phyloP scores from a whole-genome alignment of 2,888 invertebrate genomes.

The Sphaerophoria taeniata region DNA sequence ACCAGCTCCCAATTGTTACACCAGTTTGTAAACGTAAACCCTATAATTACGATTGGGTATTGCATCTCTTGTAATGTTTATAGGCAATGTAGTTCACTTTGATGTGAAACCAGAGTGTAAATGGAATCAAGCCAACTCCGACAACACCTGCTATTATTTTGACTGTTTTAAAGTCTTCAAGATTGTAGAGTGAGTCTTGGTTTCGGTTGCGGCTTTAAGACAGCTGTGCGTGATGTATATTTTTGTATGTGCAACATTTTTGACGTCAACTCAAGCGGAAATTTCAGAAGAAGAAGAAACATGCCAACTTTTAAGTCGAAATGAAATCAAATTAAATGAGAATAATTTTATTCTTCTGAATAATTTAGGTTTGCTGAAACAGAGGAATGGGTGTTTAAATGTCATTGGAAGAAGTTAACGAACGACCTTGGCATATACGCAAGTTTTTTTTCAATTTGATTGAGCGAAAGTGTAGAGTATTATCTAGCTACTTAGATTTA shows the following conservation, averaged over 20 bases:
- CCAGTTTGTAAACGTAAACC: conserved; percentile 2
- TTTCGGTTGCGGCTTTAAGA: conserved; percentile 1
- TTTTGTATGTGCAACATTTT: conserved; percentile 35
- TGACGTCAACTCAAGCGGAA: conserved; percentile 48
- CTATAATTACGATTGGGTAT: conserved; percentile 54
- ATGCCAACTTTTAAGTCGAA: conserved; percentile 2
- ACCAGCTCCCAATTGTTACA: conserved; percentile 21
- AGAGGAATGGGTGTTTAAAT: conserved; percentile 34
- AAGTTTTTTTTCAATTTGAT: background rate
- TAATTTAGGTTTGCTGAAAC: conserved; percentile 14
- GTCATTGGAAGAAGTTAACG: conserved; percentile 58
- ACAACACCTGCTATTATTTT: conserved; percentile 43
- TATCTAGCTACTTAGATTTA: too few relatives aligned
- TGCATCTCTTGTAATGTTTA: conserved; percentile 53
- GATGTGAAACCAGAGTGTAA: background rate
- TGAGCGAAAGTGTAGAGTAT: too few relatives aligned
- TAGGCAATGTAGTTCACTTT: conserved; percentile 49
- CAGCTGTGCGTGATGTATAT: background rate
- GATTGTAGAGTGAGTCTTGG: conserved; percentile 6
- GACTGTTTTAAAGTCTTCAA: conserved; percentile 44
- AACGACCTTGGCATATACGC: conserved; percentile 59
- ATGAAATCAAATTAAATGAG: conserved; percentile 13
- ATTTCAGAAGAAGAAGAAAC: conserved; percentile 13
- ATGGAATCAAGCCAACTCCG: conserved; percentile 54
- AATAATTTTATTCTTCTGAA: conserved; percentile 46